Evolutionary conservation across 2,113 vertebrate genomes (phyloP).

Genomic region (Corynorhinus townsendii): DNA sequence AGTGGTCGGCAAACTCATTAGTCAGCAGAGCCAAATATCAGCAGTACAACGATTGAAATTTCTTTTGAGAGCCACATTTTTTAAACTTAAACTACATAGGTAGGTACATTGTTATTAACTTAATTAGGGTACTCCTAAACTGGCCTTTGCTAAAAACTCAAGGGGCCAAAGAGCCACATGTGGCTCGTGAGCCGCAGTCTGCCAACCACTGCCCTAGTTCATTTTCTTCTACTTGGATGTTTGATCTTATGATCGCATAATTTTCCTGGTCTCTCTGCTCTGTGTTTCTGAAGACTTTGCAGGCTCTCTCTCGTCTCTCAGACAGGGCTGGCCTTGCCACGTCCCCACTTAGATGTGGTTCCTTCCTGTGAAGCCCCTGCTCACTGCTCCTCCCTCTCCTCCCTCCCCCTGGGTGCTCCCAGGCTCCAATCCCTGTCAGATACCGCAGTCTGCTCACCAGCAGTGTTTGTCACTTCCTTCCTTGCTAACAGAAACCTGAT

Average conservation of each 20-base stretch:
- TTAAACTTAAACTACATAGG: too few species aligned
- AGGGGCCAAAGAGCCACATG: too few species aligned
- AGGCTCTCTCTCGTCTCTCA: neutral
- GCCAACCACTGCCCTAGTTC: neutral
- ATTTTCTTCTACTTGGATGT: neutral
- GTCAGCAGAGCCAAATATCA: too few species aligned
- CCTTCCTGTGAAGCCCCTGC: neutral
- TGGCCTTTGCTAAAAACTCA: too few species aligned
- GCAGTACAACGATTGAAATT: too few species aligned
- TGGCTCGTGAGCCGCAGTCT: too few species aligned
- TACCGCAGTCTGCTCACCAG: neutral
- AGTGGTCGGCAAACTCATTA: too few species aligned
- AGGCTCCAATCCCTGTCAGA: too few species aligned
- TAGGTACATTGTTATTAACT: too few species aligned
- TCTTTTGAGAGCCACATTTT: too few species aligned
- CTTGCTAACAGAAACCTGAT: neutral
- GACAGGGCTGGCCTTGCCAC: fast-evolving
- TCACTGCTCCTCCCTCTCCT: too few species aligned
- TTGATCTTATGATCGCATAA: fast-evolving
- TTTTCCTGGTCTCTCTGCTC: neutral
- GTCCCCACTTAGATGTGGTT: neutral
- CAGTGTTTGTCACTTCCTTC: neutral
- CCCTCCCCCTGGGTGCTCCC: fast-evolving
- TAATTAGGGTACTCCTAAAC: too few species aligned
- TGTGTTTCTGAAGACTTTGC: neutral